Percentiles rank a stretch among this genome's conserved stretches.
Conservation (phyloP, 2,113 vertebrate species). For the Platycercus adscitus region DNA sequence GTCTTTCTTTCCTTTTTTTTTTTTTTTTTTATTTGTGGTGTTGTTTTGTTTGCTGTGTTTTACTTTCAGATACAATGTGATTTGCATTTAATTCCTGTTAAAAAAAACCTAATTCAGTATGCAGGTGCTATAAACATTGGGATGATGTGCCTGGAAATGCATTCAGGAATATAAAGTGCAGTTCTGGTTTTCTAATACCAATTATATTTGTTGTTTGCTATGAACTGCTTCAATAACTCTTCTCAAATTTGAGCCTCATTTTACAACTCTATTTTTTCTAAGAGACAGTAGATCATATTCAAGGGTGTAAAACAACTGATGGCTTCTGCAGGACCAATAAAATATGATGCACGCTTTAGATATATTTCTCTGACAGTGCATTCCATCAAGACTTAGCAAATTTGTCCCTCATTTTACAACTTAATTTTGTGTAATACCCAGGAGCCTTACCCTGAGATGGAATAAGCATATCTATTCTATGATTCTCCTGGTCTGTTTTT, state of each 20-base stretch:
- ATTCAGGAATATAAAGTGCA: neutral
- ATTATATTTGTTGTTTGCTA: neutral
- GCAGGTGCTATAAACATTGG: neutral
- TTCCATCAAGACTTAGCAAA: slow-evolving; percentile 1
- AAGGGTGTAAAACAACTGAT: neutral
- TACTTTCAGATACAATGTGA: neutral
- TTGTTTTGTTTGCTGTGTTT: neutral
- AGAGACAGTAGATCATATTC: neutral
- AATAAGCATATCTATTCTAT: neutral
- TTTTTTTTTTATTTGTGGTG: too few species aligned
- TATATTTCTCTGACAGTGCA: neutral
- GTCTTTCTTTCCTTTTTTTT: neutral
- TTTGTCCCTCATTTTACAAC: neutral
- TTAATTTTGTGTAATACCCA: neutral
- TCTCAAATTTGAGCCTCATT: slow-evolving; percentile 18
- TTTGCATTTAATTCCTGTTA: neutral
- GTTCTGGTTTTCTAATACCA: neutral
- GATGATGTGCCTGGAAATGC: neutral
- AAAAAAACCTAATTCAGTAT: neutral
- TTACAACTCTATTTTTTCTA: neutral
- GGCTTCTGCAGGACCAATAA: slow-evolving; percentile 1
- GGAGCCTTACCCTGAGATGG: neutral
- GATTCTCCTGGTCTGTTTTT: neutral
- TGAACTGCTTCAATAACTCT: neutral
- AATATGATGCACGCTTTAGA: neutral